These are phyloP conservation scores for Tinea trinotella DNA, from an alignment of 2,888 invertebrate species.

Conservation along the genomic window DNA sequence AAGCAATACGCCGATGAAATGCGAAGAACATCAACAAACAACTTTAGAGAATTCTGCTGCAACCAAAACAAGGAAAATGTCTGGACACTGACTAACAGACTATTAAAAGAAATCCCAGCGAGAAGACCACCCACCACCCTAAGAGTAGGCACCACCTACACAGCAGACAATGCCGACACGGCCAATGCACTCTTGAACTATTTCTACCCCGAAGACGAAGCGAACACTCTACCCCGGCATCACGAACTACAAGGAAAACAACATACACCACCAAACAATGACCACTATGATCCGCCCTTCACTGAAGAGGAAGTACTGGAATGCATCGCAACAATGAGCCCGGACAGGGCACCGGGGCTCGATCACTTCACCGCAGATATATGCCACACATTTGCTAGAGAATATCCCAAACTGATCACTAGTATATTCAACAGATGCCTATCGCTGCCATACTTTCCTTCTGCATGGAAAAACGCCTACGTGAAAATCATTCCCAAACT, in stretches of 20 bases:
- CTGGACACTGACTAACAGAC: conserved; percentile 25
- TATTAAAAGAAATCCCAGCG: conserved; percentile 21
- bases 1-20: conserved; percentile 18
- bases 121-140: conserved; percentile 24
- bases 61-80: conserved; percentile 25
- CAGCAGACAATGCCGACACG: conserved; percentile 20
- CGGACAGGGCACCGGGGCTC: conserved; percentile 24
- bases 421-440: conserved; percentile 15
- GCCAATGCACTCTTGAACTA: conserved; percentile 19
- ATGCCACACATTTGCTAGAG: conserved; percentile 18
- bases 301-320: conserved; percentile 21
- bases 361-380: conserved; percentile 27
- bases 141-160: conserved; percentile 18
- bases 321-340: conserved; percentile 22
- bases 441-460: conserved; percentile 20
- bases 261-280: not conserved
- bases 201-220: conserved; percentile 25
- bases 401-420: not conserved
- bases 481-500: conserved; percentile 29
- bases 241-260: rapidly evolving
- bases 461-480: conserved; percentile 25
- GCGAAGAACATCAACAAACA: conserved; percentile 4
- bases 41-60: conserved; percentile 26
- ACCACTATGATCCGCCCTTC: conserved; percentile 21
- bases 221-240: not conserved